Base-by-base conservation (phyloP, 2,797 vertebrate species). In the Percopsis omiscomaycus region DNA sequence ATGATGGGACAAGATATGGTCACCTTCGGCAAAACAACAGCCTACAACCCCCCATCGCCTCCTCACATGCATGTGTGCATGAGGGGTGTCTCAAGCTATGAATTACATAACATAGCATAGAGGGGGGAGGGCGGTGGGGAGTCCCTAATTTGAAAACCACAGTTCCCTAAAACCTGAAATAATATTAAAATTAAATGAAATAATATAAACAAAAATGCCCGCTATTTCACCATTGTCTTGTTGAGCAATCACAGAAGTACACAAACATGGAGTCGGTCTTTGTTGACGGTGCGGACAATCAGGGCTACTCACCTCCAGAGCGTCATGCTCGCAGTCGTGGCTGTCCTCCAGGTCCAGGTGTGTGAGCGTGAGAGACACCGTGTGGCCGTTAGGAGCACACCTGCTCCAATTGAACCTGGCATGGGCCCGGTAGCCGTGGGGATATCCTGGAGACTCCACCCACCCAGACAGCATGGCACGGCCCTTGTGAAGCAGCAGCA, bases 331-430 rank as follows among this genome's bases (percentile, higher is more conserved):
- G 2, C 97, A 98, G 77, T 92, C 65, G 16, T 89, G 80, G 0
- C 96, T 97, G 16, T 92, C 91, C 69, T 98, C 96, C 3, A 98
- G 80, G 76, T 98, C 95, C 84, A 98, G 66, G 71, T 98, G 94
- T 22, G 92, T 91, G 79, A 98, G 92, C 60, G 88, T 92, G 71
- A 98, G 90, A 27, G 30, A 90, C 59, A 98, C 84, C n/a, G 80
- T 88, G 10, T 94, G 93, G 54, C 95, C 96, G 0, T 71, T 61
- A 0, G 93, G 92, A 37, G 95, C 95, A 53, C 92, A 90, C 62
- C 94, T 86, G 64, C 91, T 86, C 96, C 96, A 98, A 2, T 91
- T 88, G 53, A 93, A 3, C 8, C 81, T 80, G 28, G 80, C 14
- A 6, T 94, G 75, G 29, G 94, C 91, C 27, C 84, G 84, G 74